Base-by-base conservation (phyloP, 2,888 invertebrate species). In the Mesochorus sp. region DNA sequence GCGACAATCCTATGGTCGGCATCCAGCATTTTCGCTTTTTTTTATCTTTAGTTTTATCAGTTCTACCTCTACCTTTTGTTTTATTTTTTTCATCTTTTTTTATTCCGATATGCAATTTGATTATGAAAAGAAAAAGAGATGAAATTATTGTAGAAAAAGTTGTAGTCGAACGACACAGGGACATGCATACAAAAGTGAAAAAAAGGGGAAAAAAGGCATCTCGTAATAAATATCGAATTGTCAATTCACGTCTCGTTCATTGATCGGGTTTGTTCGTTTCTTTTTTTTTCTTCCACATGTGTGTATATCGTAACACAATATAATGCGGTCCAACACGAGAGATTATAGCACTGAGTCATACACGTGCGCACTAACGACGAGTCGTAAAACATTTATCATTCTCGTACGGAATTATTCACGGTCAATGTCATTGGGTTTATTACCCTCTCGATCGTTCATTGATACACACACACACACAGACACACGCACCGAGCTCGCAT, bases 381-480 rank as follows among this genome's bases (percentile, higher is more conserved):
- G 70, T 49, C 28, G 28, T 42, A 64, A 68, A 68, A 57, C 57
- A 66, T 73, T 66, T 66, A 73, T 66, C 73, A 73, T 57, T 64
- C 47, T 34, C 17, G 34, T 57, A 39, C 6, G 28, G 44, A 47
- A 73, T 64, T 24, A 73, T 73, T 62, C 44, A 39, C 42, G 47
- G 21, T 57, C 64, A 73, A 73, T 73, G 73, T 37, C 55, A 73
- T 44, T 8, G 49, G 19, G 73, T 57, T 66, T 57, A 64, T 64
- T 73, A 47, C 26, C 14, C 55, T 57, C 55, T 55, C 37, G 51
- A 37, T 51, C 47, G 55, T 37, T 64, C 55, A 64, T 73, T 64
- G 72, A 66, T 73, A 53, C 51, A 24, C 17, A 37, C 4, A 26
- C 8, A 39, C 51, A 44, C 3, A 61, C 44, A 28, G 26, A 44